Percentiles rank a stretch among this genome's conserved stretches.
Evolutionary conservation across 2,888 invertebrate genomes (phyloP).

Genomic region (Drosophila barbarae): DNA sequence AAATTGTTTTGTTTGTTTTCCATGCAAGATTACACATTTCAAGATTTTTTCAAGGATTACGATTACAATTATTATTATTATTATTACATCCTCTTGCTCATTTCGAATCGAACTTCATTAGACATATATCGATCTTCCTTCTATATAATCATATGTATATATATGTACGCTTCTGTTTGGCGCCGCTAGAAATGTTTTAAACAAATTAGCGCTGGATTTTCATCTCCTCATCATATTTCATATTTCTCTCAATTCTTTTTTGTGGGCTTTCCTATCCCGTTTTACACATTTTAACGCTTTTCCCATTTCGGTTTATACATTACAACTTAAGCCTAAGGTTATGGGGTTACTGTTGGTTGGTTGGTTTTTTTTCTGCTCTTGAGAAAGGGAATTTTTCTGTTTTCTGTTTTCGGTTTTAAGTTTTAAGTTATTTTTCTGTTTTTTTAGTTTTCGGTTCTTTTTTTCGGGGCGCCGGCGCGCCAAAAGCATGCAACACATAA

Average conservation of each 20-base stretch:
- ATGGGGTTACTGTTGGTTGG: constrained; percentile 30
- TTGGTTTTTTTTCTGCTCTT: constrained; percentile 24
- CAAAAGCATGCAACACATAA: constrained; percentile 43
- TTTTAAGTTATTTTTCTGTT: not conserved
- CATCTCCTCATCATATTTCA: not conserved
- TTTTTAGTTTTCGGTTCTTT: not conserved
- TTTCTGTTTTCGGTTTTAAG: not conserved
- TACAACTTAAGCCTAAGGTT: constrained; percentile 37
- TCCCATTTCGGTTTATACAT: constrained; percentile 35
- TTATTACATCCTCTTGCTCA: constrained; percentile 9
- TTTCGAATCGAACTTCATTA: constrained; percentile 27
- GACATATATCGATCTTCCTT: constrained; percentile 19
- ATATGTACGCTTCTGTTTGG: constrained; percentile 54
- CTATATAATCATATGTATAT: constrained; percentile 38
- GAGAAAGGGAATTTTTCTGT: constrained; percentile 27
- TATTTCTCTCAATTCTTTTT: constrained; percentile 4
- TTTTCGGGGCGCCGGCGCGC: constrained; percentile 30
- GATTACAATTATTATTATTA: constrained; percentile 20
- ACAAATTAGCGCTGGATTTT: constrained; percentile 57
- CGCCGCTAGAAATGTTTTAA: constrained; percentile 63
- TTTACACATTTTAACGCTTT: constrained; percentile 36
- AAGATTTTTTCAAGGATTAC: constrained; percentile 17
- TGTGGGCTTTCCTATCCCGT: constrained; percentile 8
- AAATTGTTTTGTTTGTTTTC: constrained; percentile 27
- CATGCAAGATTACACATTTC: constrained; percentile 30